These are phyloP conservation scores for Hyles vespertilio DNA, from an alignment of 1,140 invertebrate species.

Conservation along the genomic window DNA sequence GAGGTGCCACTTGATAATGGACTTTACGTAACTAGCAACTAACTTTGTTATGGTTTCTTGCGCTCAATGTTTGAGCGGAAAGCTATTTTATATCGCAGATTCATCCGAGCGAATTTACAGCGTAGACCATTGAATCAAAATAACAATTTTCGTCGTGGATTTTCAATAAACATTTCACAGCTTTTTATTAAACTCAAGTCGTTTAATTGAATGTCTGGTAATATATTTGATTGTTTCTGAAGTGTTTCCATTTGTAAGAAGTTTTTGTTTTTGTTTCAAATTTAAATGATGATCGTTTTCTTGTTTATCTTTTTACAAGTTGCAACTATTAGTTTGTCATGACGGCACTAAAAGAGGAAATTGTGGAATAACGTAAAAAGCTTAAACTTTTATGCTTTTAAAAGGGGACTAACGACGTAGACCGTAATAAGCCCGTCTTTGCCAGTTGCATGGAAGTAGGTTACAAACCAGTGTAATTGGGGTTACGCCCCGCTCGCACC, in stretches of 20 bases:
- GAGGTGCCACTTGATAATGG: conserved; percentile 12
- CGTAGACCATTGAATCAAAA: too few relatives aligned
- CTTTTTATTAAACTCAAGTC: too few relatives aligned
- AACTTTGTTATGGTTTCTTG: not conserved
- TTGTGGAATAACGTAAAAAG: conserved; percentile 7
- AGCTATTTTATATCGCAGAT: too few relatives aligned
- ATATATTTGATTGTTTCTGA: too few relatives aligned
- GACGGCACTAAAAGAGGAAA: not conserved
- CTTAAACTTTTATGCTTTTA: conserved; percentile 16
- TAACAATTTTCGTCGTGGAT: too few relatives aligned
- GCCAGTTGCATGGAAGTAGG: conserved; percentile 23
- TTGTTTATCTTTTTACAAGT: too few relatives aligned
- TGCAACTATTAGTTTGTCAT: conserved; percentile 2
- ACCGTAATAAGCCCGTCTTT: conserved; percentile 18
- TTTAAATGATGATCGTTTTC: too few relatives aligned
- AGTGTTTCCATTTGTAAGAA: too few relatives aligned
- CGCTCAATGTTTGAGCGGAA: not conserved
- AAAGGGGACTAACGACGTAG: conserved; percentile 15
- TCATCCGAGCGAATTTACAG: too few relatives aligned
- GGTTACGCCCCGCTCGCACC: conserved; percentile 8
- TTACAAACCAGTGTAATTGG: conserved; percentile 27
- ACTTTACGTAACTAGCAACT: conserved; percentile 3
- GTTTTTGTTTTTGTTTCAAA: too few relatives aligned
- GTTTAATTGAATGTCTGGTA: too few relatives aligned
- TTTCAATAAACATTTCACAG: too few relatives aligned